Evolutionary conservation across 2,888 invertebrate genomes (phyloP).

Genomic region (Chymomyza procnemis): DNA sequence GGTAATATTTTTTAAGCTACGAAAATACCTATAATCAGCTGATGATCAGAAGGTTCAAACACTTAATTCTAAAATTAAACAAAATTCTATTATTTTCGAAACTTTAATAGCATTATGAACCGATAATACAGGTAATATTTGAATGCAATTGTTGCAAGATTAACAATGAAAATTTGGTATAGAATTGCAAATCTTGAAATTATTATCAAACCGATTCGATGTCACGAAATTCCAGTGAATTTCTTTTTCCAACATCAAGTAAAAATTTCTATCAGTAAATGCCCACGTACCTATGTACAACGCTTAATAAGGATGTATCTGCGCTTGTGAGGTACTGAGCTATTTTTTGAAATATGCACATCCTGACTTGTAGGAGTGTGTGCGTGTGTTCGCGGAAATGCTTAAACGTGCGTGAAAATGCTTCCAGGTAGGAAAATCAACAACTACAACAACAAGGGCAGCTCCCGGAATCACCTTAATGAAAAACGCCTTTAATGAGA

Average conservation of each 20-base stretch:
- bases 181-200: too few relatives aligned
- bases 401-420: conserved; percentile 63
- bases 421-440: conserved; percentile 30
- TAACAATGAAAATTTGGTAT: too few relatives aligned
- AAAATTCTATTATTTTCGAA: too few relatives aligned
- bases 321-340: neutral
- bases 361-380: neutral
- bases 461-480: neutral
- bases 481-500: neutral
- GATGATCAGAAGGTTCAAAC: too few relatives aligned
- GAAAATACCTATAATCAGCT: too few relatives aligned
- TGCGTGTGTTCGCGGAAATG: conserved; percentile 29
- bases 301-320: neutral
- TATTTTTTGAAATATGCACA: neutral
- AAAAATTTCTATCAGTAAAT: neutral
- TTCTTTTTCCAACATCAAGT: neutral
- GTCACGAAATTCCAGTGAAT: too few relatives aligned
- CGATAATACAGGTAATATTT: too few relatives aligned
- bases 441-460: conserved; percentile 11
- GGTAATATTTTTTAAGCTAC: too few relatives aligned
- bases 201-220: too few relatives aligned
- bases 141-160: too few relatives aligned
- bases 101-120: too few relatives aligned
- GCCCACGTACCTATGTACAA: neutral
- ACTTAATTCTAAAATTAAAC: too few relatives aligned